A percentile compares a stretch with the other conserved stretches of the same genome.
Conservation (phyloP, 2,113 vertebrate genomes). For the Bothrops jararaca region DNA sequence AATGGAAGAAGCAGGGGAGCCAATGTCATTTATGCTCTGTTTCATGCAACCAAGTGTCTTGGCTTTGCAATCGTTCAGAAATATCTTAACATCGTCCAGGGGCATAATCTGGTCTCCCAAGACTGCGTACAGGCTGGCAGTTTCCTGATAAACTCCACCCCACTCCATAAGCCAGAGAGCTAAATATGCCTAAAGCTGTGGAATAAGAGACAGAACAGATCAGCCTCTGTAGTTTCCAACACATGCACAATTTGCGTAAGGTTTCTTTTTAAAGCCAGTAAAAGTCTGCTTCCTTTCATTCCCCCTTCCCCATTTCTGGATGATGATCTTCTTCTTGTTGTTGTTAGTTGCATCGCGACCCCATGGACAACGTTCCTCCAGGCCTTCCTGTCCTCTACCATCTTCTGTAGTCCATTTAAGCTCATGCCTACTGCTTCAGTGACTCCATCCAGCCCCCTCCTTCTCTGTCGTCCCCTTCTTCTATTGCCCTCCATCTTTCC, state of each 20-base stretch:
- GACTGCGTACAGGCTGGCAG: too few relatives aligned
- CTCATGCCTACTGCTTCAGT: too few relatives aligned
- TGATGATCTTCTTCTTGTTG: neutral
- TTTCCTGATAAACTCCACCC: neutral
- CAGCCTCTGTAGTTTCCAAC: neutral
- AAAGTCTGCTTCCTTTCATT: neutral
- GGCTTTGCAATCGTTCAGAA: neutral
- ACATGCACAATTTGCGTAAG: neutral
- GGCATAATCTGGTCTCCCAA: neutral
- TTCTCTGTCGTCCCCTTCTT: too few relatives aligned
- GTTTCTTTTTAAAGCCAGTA: neutral
- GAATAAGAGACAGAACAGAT: neutral
- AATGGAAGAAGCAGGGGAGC: neutral
- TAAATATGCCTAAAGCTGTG: neutral
- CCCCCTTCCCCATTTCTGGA: neutral
- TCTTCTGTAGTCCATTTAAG: too few relatives aligned
- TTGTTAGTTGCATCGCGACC: too few relatives aligned
- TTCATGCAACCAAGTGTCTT: neutral
- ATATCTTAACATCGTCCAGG: neutral
- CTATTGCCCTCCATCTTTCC: too few relatives aligned
- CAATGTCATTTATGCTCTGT: neutral
- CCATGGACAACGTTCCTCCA: too few relatives aligned
- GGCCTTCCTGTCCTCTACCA: too few relatives aligned
- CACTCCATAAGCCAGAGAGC: neutral
- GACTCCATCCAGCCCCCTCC: too few relatives aligned